phyloP scores from a whole-genome alignment of 2,113 vertebrate species.

The Symphodus melops region DNA sequence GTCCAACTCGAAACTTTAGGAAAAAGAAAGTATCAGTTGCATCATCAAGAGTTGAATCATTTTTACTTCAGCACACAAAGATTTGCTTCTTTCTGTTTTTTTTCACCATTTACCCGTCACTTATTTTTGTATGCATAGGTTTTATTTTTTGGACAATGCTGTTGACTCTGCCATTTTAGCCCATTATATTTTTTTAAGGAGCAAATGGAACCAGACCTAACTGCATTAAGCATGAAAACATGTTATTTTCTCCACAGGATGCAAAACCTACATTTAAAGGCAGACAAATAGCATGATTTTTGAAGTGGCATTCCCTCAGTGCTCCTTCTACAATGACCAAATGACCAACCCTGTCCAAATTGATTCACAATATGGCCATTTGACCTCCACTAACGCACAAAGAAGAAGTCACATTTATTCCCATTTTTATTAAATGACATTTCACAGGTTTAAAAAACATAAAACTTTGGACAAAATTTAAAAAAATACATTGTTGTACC shows the following conservation, averaged over 20 bases:
- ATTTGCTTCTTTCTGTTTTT: not conserved
- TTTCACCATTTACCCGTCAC: no score
- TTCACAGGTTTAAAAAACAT: constrained; percentile 35
- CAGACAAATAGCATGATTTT: no score
- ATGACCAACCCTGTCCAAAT: not conserved
- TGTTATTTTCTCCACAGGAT: not conserved
- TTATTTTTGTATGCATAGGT: no score
- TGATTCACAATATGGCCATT: not conserved
- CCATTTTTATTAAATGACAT: constrained; percentile 28
- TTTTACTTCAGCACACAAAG: not conserved
- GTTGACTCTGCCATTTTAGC: no score
- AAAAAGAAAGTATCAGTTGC: constrained; percentile 21
- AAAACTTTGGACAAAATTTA: constrained; percentile 12
- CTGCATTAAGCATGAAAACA: not conserved
- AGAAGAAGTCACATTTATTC: constrained; percentile 32
- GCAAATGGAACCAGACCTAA: not conserved
- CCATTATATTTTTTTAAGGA: not conserved
- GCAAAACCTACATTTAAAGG: not conserved
- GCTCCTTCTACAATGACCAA: no score
- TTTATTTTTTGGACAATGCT: no score
- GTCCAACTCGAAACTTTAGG: constrained; percentile 27
- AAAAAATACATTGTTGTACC: constrained; percentile 36
- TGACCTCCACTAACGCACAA: not conserved
- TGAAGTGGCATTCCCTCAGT: no score
- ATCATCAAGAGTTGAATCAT: constrained; percentile 16